These are phyloP conservation scores for Pogonomyrmex barbatus DNA, from an alignment of 1,140 invertebrate species.

Conservation along the genomic window DNA sequence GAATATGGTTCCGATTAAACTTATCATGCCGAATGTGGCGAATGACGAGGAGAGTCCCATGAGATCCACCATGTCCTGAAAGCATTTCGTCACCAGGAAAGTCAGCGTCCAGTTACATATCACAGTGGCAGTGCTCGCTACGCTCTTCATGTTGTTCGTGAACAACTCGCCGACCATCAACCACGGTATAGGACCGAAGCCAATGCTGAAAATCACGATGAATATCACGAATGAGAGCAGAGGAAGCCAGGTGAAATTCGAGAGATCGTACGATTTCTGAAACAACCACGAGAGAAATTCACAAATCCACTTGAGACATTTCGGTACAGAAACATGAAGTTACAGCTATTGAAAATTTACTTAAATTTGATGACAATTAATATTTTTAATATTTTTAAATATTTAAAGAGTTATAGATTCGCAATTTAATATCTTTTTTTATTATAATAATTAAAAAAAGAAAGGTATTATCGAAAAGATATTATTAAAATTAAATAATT, in stretches of 20 bases:
- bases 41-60: slow-evolving; percentile 86
- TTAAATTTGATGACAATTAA: background rate
- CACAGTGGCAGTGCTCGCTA: slow-evolving; percentile 84
- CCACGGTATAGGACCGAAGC: slow-evolving; percentile 86
- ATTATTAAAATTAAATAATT: background rate
- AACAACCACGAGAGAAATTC: background rate
- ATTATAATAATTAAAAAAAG: no score
- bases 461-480: no score
- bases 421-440: background rate
- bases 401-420: slow-evolving; percentile 9
- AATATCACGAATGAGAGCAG: slow-evolving; percentile 85
- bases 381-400: background rate
- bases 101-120: slow-evolving; percentile 86
- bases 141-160: slow-evolving; percentile 86
- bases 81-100: slow-evolving; percentile 87
- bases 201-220: slow-evolving; percentile 83
- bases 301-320: background rate
- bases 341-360: background rate
- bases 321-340: background rate
- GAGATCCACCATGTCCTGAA: slow-evolving; percentile 82
- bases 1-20: slow-evolving; percentile 86
- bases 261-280: slow-evolving; percentile 65
- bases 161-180: slow-evolving; percentile 83
- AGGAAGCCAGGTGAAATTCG: slow-evolving; percentile 85
- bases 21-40: slow-evolving; percentile 86